phyloP scores from a whole-genome alignment of 2,888 invertebrate species.

The Amiota communis region DNA sequence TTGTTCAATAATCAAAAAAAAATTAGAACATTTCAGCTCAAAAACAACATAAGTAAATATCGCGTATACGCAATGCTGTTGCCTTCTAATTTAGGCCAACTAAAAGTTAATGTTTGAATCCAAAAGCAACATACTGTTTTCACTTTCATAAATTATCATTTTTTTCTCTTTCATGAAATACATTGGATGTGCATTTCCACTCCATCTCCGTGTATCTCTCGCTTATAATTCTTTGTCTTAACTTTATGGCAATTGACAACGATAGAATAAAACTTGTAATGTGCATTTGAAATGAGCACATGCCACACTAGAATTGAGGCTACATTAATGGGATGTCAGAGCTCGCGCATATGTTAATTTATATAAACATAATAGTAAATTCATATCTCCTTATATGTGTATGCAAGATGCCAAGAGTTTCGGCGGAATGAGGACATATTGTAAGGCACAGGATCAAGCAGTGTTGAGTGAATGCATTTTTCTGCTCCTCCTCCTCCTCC shows the following conservation, averaged over 20 bases:
- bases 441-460: too few species aligned
- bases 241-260: conserved; percentile 27
- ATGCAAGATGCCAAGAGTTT: too few species aligned
- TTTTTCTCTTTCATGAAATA: too few species aligned
- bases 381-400: too few species aligned
- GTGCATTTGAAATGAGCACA: conserved; percentile 67
- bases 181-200: background rate
- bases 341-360: conserved; percentile 21
- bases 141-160: background rate
- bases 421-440: too few species aligned
- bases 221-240: background rate
- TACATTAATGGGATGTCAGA: conserved; percentile 12
- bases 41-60: too few species aligned
- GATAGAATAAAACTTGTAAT: conserved; percentile 50
- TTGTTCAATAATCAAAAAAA: too few species aligned
- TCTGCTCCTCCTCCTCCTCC: background rate
- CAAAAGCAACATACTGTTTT: too few species aligned
- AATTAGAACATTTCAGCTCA: too few species aligned
- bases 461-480: background rate
- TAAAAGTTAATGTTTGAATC: too few species aligned
- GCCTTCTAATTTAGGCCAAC: background rate
- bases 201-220: background rate
- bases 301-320: conserved; percentile 26
- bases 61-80: background rate
- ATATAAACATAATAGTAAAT: background rate